Conservation (phyloP, 2,888 invertebrate species). For the Apotomis betuletana region DNA sequence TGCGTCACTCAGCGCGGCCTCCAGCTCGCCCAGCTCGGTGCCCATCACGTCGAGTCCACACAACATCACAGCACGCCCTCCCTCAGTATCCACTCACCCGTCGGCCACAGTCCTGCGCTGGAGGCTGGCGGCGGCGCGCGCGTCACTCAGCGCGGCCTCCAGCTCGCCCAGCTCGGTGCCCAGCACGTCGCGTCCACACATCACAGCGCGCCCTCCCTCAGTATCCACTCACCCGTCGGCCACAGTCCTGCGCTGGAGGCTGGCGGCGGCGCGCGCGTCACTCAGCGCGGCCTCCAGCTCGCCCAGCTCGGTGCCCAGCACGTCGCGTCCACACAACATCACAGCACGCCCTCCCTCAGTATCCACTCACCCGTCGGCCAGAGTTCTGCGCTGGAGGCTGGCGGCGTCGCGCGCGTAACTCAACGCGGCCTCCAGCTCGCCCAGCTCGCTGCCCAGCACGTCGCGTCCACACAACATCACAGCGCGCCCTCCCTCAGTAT, state of each 20-base stretch:
- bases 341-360: conserved; percentile 60
- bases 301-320: too few relatives aligned
- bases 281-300: too few relatives aligned
- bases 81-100: conserved; percentile 50
- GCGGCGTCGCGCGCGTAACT: too few relatives aligned
- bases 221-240: conserved; percentile 46
- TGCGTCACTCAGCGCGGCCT: conserved; percentile 56
- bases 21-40: conserved; percentile 61
- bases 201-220: conserved; percentile 64
- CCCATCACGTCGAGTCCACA: conserved; percentile 51
- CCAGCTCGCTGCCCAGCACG: too few relatives aligned
- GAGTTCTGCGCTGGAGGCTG: conserved; percentile 42
- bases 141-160: conserved; percentile 54
- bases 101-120: conserved; percentile 48
- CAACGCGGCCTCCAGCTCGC: too few relatives aligned
- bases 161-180: conserved; percentile 61
- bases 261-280: too few relatives aligned
- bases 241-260: too few relatives aligned
- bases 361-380: not conserved
- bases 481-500: conserved; percentile 60
- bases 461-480: conserved; percentile 40
- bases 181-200: conserved; percentile 47
- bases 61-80: conserved; percentile 60
- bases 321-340: conserved; percentile 40
- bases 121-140: conserved; percentile 50